phyloP scores from a whole-genome alignment of 1,140 invertebrate genomes.

The Asbolus verrucosus region DNA sequence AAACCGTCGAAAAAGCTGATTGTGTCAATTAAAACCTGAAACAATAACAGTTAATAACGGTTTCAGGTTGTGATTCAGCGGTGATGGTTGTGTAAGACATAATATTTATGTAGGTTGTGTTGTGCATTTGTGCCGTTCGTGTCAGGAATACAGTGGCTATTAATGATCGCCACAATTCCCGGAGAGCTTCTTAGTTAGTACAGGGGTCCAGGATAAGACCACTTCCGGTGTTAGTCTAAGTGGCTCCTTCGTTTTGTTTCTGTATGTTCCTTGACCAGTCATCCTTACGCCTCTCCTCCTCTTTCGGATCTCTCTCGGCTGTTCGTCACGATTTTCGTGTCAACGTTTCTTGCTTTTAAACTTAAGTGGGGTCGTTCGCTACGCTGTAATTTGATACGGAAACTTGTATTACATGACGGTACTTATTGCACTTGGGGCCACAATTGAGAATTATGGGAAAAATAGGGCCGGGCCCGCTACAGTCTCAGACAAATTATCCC shows the following conservation, averaged over 20 bases:
- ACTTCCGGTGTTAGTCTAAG: conserved; percentile 39
- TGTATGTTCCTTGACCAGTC: conserved; percentile 20
- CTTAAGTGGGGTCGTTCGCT: conserved; percentile 3
- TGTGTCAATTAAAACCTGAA: not conserved
- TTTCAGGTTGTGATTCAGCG: not conserved
- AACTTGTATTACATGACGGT: conserved; percentile 28
- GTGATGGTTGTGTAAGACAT: not conserved
- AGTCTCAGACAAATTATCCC: too few species aligned
- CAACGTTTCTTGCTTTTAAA: conserved; percentile 23
- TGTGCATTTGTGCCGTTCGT: conserved; percentile 35
- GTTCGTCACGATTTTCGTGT: conserved; percentile 17
- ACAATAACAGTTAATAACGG: not conserved
- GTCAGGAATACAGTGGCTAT: conserved; percentile 27
- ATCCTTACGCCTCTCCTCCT: not conserved
- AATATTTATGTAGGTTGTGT: conserved; percentile 18
- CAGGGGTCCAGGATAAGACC: conserved; percentile 29
- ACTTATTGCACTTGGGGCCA: conserved; percentile 27
- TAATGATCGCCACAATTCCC: conserved; percentile 40
- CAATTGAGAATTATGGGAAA: conserved; percentile 19
- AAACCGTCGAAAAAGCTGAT: not conserved
- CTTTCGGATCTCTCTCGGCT: not conserved
- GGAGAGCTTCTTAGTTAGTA: conserved; percentile 39
- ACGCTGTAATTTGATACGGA: conserved; percentile 32
- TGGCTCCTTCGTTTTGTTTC: conserved; percentile 1
- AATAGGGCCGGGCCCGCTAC: too few species aligned